A percentile compares a stretch with the other conserved stretches of the same genome.
phyloP scores from a whole-genome alignment of 2,888 invertebrate genomes.

The Melanophora roralis region DNA sequence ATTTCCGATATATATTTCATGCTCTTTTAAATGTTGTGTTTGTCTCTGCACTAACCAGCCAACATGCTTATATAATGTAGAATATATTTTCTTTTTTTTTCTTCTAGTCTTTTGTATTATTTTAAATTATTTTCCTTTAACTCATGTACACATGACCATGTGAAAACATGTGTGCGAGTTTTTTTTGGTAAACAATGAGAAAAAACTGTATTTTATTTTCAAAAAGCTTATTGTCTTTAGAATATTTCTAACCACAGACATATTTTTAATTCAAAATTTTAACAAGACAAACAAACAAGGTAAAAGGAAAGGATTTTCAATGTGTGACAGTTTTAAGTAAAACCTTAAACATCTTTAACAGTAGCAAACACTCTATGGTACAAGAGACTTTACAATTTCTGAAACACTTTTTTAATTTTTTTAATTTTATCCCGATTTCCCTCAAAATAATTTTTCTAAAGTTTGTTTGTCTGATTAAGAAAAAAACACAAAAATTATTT shows the following conservation, averaged over 20 bases:
- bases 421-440: no score
- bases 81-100: conserved; percentile 8
- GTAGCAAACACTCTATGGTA: no score
- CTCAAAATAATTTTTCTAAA: no score
- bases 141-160: conserved; percentile 17
- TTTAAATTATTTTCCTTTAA: conserved; percentile 28
- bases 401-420: no score
- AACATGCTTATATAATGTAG: conserved; percentile 42
- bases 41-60: conserved; percentile 35
- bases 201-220: conserved; percentile 22
- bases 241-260: conserved; percentile 24
- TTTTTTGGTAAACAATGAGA: conserved; percentile 4
- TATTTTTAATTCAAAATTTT: background rate
- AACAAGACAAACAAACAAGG: conserved; percentile 1
- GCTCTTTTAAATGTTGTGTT: conserved; percentile 49
- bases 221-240: conserved; percentile 39
- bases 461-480: no score
- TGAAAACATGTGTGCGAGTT: background rate
- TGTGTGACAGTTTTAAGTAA: conserved; percentile 22
- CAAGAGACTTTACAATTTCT: no score
- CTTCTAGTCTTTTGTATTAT: background rate
- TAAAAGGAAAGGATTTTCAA: conserved; percentile 1
- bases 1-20: conserved; percentile 58
- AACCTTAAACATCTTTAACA: no score
- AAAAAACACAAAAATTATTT: no score